These are phyloP conservation scores for Lacanobia oleracea DNA, from an alignment of 2,888 invertebrate genomes.

Conservation along the genomic window DNA sequence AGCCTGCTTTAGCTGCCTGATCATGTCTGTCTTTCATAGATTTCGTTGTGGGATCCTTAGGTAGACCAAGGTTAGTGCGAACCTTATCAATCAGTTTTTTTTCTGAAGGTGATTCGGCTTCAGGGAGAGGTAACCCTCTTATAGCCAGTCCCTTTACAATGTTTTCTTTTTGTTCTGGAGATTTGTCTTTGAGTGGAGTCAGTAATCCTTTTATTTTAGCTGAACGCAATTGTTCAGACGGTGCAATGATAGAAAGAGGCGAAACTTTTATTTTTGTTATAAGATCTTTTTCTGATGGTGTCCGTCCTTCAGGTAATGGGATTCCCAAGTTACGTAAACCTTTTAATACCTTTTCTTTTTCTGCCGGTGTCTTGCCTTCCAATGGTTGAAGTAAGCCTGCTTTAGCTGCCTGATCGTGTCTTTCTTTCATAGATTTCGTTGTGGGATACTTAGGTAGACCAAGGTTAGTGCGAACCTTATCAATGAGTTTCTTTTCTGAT, in stretches of 20 bases:
- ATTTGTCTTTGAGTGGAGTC: constrained; percentile 34
- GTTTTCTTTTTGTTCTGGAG: constrained; percentile 26
- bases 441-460: not conserved
- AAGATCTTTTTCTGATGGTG: constrained; percentile 27
- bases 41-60: constrained; percentile 62
- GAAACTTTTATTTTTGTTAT: constrained; percentile 5
- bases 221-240: constrained; percentile 56
- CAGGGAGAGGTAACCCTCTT: constrained; percentile 30
- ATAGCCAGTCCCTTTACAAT: constrained; percentile 26
- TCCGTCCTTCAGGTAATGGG: constrained; percentile 42
- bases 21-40: constrained; percentile 39
- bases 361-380: constrained; percentile 18
- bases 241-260: not conserved
- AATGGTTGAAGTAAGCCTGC: not conserved
- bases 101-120: constrained; percentile 2
- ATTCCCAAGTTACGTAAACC: constrained; percentile 30
- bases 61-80: constrained; percentile 62
- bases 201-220: constrained; percentile 65
- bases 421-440: constrained; percentile 1
- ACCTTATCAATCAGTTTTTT: constrained; percentile 56
- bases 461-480: not conserved
- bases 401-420: constrained; percentile 12
- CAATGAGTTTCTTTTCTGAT: not conserved
- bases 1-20: constrained; percentile 51
- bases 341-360: constrained; percentile 48